Base-by-base conservation (phyloP, 92 coral and sea anemone species). In the Hydrozoanthus gracilis region DNA sequence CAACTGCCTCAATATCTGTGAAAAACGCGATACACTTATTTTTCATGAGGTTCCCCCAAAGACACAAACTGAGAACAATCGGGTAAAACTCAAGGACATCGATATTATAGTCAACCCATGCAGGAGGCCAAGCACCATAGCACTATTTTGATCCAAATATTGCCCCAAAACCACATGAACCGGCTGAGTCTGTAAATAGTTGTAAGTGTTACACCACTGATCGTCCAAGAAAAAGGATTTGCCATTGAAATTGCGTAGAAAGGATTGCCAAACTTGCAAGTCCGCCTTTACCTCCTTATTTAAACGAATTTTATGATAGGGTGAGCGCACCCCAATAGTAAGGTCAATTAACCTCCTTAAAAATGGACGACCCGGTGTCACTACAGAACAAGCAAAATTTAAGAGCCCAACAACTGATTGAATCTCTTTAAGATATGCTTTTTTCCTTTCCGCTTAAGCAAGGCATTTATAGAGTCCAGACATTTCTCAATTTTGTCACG, bases 281-380 rank as follows among this genome's bases (percentile, higher is more conserved):
- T 77, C 91, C 0, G 62, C 75, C 46, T 90, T 90, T 17, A 83
- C 85, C 62, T 76, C 83, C 14, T 46, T 74, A 15, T 79, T 62
- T n/a, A 90, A 44, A 46, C 89, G 88, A 27, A 87, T 44, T 54
- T 11, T 46, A 48, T 90, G 82, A 49, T 51, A 78, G 18, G 90
- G 73, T 12, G 82, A 47, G 14, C 44, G 71, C 10, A 90, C 51
- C 15, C 84, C 88, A 44, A 72, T 72, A 1, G 90, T 90, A 62
- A 86, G 76, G 69, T 78, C 88, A 18, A 86, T 71, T 11, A 89
- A 51, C 49, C 87, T 39, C 12, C 82, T 84, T 35, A 89, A 51
- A 48, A 86, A 89, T 15, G 92, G 86, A 51, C 82, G 74, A 44
- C 89, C 90, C 3, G 88, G 92, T n/a, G 20, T n/a, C 14, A 62